Base-by-base conservation (phyloP, 2,113 vertebrate genomes). In the Rostratula benghalensis region DNA sequence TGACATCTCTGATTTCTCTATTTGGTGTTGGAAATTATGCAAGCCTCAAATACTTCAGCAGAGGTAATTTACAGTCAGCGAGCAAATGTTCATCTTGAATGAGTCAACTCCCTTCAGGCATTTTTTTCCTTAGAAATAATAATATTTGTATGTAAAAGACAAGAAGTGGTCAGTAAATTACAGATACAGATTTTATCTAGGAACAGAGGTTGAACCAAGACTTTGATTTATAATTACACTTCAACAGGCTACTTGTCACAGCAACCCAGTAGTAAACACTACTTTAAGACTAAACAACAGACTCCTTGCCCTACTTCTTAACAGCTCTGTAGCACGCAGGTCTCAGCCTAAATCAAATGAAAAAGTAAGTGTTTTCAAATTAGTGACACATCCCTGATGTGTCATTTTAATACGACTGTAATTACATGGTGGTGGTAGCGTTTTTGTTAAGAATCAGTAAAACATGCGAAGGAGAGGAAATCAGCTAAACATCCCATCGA, bases 161-260 rank as follows among this genome's bases (percentile, higher is more conserved):
- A 95, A 96, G 51, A 95, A 87, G 70, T 27, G 90, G 94, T 91
- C 93, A 94, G 92, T 51, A 94, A 93, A 96, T 90, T 51, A 81
- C 39, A 93, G 86, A 95, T 93, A 92, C 0, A 94, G 85, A 96
- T 97, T 97, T 97, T 93, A 92, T 93, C 96, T 74, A 88, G 73
- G 82, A 91, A 82, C 18, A 89, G 71, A 96, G 76, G 59, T 39
- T 43, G 80, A 83, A 89, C 37, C 68, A 94, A 93, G 87, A 71
- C 68, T 94, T 90, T 97, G 90, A 96, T 73, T 79, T 87, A 82
- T 65, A 93, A 71, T 82, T 96, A 68, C 76, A 96, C 87, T 96
- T 97, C 95, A 97, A 91, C 96, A 94, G 82, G 51, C 84, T 92
- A 77, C 91, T 95, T 81, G 94, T 95, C 96, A 94, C 76, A 95